Evolutionary conservation across 1,140 invertebrate genomes (phyloP), one percentile per base, ranked within the genome.

Genomic region (Drosophila rufa): DNA sequence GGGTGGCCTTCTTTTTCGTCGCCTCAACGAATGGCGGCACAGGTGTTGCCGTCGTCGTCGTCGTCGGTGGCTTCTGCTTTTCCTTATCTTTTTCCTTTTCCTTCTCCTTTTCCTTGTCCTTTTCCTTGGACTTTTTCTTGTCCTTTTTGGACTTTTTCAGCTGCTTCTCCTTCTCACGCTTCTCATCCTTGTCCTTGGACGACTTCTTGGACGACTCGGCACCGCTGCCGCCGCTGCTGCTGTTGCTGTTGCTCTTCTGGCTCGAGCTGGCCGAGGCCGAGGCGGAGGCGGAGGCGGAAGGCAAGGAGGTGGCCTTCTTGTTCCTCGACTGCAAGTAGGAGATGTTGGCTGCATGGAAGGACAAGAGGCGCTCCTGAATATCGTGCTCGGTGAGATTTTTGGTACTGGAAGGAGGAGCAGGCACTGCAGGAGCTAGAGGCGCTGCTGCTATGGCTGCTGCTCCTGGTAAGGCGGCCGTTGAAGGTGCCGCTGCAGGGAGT

Each of bases 321-420:
- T 95, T 95, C 57, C 94, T 93, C 12, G 94, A 94, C 75, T 95
- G 94, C 38, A 95, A 71, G 53, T 94, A 94, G 22, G 93, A 93
- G 71, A 95, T 94, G 74, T 95, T 95, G 69, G 94, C 94, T 2
- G 94, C 94, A 76, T 95, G 94, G 89, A 95, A 95, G 22, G 94
- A 94, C 53, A 94, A 93, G 64, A 95, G 93, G 80, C 94, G 94
- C 75, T 94, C 94, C 82, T 95, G 94, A 51, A 95, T 94, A 71
- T 95, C 94, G 70, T 94, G 94, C 73, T 95, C 94, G 15, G 85
- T 90, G 2, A 92, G 80, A 46, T 91, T 91, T 66, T 91, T 86
- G 38, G 55, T 78, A 30, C 56, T 75, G 0, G 71, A 38, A 11
- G 67, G 38, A 45, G 47, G 38, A 38, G 47, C 62, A 12, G 47